A percentile compares a stretch with the other conserved stretches of the same genome.
Conservation (phyloP, 2,888 invertebrate genomes). For the Scelioninae gen. 2 region DNA sequence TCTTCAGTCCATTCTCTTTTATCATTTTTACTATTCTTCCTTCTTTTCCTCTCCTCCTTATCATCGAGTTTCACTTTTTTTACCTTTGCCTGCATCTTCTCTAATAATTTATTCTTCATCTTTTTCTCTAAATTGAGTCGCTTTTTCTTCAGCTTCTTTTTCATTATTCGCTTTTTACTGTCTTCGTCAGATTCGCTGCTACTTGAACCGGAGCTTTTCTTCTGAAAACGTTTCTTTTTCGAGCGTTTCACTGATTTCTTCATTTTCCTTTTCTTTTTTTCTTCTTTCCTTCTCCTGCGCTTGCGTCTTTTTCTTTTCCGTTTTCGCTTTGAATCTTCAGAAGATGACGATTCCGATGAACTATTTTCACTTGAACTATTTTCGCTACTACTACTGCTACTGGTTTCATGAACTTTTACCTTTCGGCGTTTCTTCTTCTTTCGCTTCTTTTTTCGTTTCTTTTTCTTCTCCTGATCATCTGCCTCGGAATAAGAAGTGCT, state of each 20-base stretch:
- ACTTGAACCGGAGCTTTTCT: conserved; percentile 67
- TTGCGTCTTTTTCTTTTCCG: conserved; percentile 62
- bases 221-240: conserved; percentile 64
- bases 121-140: conserved; percentile 57
- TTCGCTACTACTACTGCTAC: conserved; percentile 67
- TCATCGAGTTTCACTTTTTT: conserved; percentile 51
- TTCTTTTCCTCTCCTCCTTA: conserved; percentile 37
- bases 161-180: conserved; percentile 46
- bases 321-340: conserved; percentile 59
- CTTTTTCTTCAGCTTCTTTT: conserved; percentile 56
- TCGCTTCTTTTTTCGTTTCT: conserved; percentile 46
- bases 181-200: conserved; percentile 68
- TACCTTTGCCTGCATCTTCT: conserved; percentile 58
- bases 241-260: conserved; percentile 50
- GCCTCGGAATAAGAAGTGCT: conserved; percentile 67
- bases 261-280: conserved; percentile 61
- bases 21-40: conserved; percentile 15
- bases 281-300: conserved; percentile 66
- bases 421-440: conserved; percentile 42
- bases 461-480: conserved; percentile 59
- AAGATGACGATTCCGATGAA: conserved; percentile 40
- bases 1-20: conserved; percentile 32
- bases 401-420: conserved; percentile 49
- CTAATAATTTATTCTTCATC: conserved; percentile 45
- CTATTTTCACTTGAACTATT: conserved; percentile 61